Percentiles rank a stretch among this genome's conserved stretches.
These are phyloP conservation scores for Poeciliopsis prolifica DNA, from an alignment of 2,113 vertebrate species.

Conservation along the genomic window DNA sequence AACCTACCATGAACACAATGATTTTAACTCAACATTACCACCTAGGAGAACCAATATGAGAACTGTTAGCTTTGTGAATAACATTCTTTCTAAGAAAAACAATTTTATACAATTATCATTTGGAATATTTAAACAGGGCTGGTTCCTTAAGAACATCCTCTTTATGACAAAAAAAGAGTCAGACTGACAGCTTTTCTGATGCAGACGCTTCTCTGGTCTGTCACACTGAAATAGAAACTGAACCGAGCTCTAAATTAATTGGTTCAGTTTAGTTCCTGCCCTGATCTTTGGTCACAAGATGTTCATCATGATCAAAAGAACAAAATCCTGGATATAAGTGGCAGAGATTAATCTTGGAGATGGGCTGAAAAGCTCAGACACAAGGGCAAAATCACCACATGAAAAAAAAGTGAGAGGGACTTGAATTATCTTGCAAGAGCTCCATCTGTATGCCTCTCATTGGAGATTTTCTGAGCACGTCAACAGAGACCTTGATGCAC, in stretches of 20 bases:
- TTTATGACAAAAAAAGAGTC: background rate
- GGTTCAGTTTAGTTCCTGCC: background rate
- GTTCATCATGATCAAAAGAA: background rate
- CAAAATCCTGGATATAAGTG: background rate
- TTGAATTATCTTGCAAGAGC: background rate
- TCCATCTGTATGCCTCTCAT: background rate
- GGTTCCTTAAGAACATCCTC: background rate
- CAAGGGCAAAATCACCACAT: background rate
- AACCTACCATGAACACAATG: background rate
- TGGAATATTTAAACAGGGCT: background rate
- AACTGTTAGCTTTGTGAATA: background rate
- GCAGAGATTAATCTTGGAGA: background rate
- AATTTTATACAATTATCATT: background rate
- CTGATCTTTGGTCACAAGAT: background rate
- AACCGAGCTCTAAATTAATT: background rate
- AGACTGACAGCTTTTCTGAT: background rate
- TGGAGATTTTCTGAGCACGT: no score
- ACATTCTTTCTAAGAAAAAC: no score
- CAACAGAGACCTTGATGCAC: background rate
- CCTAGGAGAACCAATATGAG: background rate
- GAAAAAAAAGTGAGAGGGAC: background rate
- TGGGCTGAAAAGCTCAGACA: background rate
- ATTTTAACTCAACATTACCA: slow-evolving; percentile 7
- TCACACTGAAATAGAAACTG: background rate
- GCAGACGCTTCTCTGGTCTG: background rate